A percentile compares a stretch with the other conserved stretches of the same genome.
Evolutionary conservation across 2,113 vertebrate genomes (phyloP).

Genomic region (Holacanthus passer): DNA sequence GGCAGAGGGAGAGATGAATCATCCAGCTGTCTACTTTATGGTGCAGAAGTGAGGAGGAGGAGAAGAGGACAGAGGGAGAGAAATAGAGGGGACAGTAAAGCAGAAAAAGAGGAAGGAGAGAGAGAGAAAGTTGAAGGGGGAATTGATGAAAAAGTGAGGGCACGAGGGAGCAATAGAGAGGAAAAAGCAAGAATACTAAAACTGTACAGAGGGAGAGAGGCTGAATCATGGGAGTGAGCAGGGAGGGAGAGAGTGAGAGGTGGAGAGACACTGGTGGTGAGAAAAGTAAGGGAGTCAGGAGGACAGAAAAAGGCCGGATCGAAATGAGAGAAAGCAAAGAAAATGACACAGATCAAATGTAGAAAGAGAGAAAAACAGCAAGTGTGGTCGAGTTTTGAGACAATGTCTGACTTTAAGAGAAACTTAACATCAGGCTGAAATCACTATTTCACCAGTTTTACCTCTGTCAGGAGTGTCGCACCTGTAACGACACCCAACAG

Average conservation of each 20-base stretch:
- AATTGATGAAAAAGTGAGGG: slow-evolving; percentile 42
- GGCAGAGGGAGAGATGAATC: slow-evolving; percentile 63
- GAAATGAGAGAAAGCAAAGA: background rate
- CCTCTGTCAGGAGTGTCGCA: background rate
- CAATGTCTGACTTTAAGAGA: background rate
- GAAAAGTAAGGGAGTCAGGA: slow-evolving; percentile 4
- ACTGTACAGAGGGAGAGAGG: slow-evolving; percentile 29
- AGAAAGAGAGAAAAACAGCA: background rate
- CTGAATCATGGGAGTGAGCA: slow-evolving; percentile 18
- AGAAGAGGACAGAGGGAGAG: slow-evolving; percentile 34
- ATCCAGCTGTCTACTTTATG: slow-evolving; percentile 64
- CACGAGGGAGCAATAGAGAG: slow-evolving; percentile 12
- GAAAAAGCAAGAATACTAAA: slow-evolving; percentile 20
- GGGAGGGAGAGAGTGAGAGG: background rate
- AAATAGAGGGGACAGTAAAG: slow-evolving; percentile 36
- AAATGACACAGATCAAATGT: background rate
- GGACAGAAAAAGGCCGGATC: background rate
- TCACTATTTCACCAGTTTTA: background rate
- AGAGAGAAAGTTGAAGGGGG: slow-evolving; percentile 37
- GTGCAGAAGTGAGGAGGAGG: slow-evolving; percentile 60
- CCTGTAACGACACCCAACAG: background rate
- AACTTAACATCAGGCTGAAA: background rate
- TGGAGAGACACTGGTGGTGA: background rate
- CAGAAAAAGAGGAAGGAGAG: slow-evolving; percentile 20
- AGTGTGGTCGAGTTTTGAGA: background rate